Evolutionary conservation across 2,797 vertebrate species (phyloP), one percentile per base, ranked within the genome.

Genomic region (Lepilemur septentrionalis): DNA sequence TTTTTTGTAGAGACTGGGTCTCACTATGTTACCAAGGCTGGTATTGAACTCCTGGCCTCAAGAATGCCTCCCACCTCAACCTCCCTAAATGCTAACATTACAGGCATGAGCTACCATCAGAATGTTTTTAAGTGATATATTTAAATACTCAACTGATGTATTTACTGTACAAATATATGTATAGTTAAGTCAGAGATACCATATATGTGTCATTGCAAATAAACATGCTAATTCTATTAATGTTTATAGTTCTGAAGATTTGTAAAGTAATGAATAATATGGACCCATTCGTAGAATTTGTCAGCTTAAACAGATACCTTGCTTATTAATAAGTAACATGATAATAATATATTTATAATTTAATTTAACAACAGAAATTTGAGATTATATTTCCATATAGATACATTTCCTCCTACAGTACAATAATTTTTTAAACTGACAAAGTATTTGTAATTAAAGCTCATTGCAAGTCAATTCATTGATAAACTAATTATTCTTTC

Each of bases 361-460:
- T 82, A 76, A 67, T 43, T 76, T 93, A 91, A 92, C 17, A 91
- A 92, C 17, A 55, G 72, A 92, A 85, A 35, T 11, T 78, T 94
- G 38, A 78, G 12, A 35, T 91, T 91, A 38, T 61, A 22, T 73
- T 91, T 92, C 35, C 32, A 41, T 79, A 35, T 30, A 13, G 23
- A 86, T 76, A 0, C 1, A 80, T 72, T 78, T 90, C 7, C 67
- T 35, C 23, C 28, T 69, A 61, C 88, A 78, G 7, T 23, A 52
- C 46, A 69, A 70, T 55, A 86, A n/a, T 32, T 85, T 81, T 46
- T 82, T 41, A 95, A 86, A n/a, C 6, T 80, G 13, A 61, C 59
- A 55, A 9, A 85, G 7, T 38, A 5, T 76, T 87, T 87, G 5
- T 83, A 90, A 61, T 72, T 80, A 91, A 79, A 57, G 2, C 5